These are phyloP conservation scores for Dorcus parallelipipedus DNA, from an alignment of 2,888 invertebrate species.

Conservation along the genomic window DNA sequence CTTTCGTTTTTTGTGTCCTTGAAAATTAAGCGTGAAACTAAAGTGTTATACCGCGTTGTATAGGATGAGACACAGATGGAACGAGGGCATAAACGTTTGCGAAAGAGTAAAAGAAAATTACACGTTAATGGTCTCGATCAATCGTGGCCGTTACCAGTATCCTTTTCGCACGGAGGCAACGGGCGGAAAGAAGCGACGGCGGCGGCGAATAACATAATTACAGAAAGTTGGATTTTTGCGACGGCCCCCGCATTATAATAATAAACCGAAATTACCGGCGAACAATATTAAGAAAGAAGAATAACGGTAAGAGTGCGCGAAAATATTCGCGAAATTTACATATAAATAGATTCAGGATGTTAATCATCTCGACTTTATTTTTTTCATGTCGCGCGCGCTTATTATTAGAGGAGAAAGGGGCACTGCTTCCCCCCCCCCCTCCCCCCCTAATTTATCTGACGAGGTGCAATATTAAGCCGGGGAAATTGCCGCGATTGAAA, in stretches of 20 bases:
- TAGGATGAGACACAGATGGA: too few species aligned
- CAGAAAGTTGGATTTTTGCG: not conserved
- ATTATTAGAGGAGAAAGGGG: conserved; percentile 20
- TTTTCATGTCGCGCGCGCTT: conserved; percentile 23
- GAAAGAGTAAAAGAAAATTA: too few species aligned
- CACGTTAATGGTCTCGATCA: too few species aligned
- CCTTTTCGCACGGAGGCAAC: too few species aligned
- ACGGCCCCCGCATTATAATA: conserved; percentile 2
- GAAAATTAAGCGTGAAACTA: too few species aligned
- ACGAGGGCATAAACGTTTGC: too few species aligned
- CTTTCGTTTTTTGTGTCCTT: too few species aligned
- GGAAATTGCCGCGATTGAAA: conserved; percentile 13
- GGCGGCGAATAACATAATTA: too few species aligned
- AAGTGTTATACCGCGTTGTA: too few species aligned
- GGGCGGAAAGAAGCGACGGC: too few species aligned
- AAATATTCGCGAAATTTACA: conserved; percentile 25
- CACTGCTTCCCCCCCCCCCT: not conserved
- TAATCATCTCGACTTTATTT: conserved; percentile 29
- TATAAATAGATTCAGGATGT: conserved; percentile 29
- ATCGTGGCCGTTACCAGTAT: too few species aligned
- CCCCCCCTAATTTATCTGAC: conserved; percentile 8
- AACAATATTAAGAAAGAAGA: conserved; percentile 1
- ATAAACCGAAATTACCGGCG: conserved; percentile 9
- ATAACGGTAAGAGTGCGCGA: conserved; percentile 16
- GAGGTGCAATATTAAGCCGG: not conserved